Percentiles rank a stretch among this genome's conserved stretches.
Conservation (phyloP, 2,888 invertebrate species). For the Nasonovia ribisnigri region DNA sequence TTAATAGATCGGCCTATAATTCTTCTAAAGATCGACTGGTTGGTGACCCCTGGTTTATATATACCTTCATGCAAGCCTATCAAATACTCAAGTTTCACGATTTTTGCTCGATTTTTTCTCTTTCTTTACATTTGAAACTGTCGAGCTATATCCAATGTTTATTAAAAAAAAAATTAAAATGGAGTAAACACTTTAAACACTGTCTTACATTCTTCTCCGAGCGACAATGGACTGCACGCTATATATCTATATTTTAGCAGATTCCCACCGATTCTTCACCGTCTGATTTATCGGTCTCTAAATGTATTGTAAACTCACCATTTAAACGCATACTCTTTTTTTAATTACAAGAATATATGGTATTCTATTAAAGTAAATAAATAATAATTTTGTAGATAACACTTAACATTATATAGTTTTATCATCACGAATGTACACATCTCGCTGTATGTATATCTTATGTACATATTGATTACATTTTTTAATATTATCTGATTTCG, state of each 20-base stretch:
- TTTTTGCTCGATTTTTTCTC: not conserved
- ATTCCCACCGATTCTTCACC: not conserved
- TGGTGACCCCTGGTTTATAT: too few relatives aligned
- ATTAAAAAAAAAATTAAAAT: not conserved
- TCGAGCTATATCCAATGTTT: not conserved
- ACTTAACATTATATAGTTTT: not conserved
- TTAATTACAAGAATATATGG: not conserved
- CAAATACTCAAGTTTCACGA: not conserved
- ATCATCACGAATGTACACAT: not conserved
- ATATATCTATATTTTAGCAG: not conserved
- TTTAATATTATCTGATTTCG: not conserved
- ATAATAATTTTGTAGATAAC: not conserved
- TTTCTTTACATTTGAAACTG: not conserved
- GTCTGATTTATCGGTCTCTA: not conserved
- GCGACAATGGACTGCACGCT: not conserved
- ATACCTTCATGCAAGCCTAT: not conserved
- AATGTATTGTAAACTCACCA: not conserved
- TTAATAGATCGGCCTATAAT: too few relatives aligned
- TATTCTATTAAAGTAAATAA: slow-evolving; percentile 6
- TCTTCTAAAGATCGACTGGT: too few relatives aligned
- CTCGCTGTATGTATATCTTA: not conserved
- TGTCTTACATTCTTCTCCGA: not conserved
- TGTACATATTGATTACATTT: not conserved
- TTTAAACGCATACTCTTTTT: not conserved
- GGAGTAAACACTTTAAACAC: not conserved